Base-by-base conservation (phyloP, 2,113 vertebrate genomes). In the Platichthys flesus region DNA sequence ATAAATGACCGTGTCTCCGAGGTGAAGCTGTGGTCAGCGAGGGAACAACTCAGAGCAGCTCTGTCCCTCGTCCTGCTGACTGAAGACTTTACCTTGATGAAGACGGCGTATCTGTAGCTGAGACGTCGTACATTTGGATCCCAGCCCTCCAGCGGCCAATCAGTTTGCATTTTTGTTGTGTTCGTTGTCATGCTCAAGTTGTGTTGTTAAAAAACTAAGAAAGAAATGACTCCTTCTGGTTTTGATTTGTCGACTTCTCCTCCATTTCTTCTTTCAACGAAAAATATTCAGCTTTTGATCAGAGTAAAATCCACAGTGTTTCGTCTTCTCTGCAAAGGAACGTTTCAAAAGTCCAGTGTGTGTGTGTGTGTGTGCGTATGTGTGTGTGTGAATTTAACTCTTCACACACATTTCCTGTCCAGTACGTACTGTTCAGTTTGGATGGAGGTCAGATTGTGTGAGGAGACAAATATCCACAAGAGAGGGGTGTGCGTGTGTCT, bases 1-100 rank as follows among this genome's bases (percentile, higher is more conserved):
- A 37, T 9, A 9, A 37, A 37, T 2, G 35, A 37, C 35, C 7
- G 7, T 9, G 35, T 35, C 8, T 9, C 8, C 1, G 8, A 35
- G 35, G 8, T 35, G 35, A 8, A 9, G 35, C 35, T 35, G 35
- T 37, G 35, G 35, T 37, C 35, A 37, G 35, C 35, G 35, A 37
- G 35, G 35, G 9, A 37, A 37, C 35, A 37, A 37, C 8, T 37
- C 35, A 37, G 35, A 37, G 35, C 8, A 37, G 35, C 9, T 37
- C 35, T 37, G 1, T 1, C 8, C 35, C 7, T 37, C 35, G 8
- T 37, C 35, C 35, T 47, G 14, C 45, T 14, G 12, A 15, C 45
- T 16, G 35, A 14, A 42, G 54, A 42, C 40, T 61, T 89, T 92
- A 94, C 93, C 93, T 93, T 83, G 60, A 88, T 83, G 47, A 91